Evolutionary conservation across 2,888 invertebrate species (phyloP).

Genomic region (Drosophila pseudotakahashii): DNA sequence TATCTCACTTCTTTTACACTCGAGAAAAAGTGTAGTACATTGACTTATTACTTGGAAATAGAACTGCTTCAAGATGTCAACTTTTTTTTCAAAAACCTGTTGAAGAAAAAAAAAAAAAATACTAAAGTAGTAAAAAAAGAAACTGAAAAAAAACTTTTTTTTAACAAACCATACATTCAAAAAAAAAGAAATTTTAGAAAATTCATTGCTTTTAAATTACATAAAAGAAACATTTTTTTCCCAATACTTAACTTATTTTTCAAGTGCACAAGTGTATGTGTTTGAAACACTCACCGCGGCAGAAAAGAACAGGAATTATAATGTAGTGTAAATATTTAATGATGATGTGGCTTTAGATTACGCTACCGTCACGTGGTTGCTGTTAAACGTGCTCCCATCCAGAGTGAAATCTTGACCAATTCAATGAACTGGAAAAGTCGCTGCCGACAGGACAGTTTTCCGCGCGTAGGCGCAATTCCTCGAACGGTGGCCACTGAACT

Average conservation of each 20-base stretch:
- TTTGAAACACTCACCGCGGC: slow-evolving; percentile 53
- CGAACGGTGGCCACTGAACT: slow-evolving; percentile 32
- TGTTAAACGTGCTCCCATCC: slow-evolving; percentile 58
- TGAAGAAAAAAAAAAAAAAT: no score
- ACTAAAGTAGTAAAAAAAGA: no score
- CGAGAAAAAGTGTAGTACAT: not conserved
- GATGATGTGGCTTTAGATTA: slow-evolving; percentile 75
- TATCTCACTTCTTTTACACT: slow-evolving; percentile 9
- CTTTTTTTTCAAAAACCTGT: no score
- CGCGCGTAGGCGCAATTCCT: slow-evolving; percentile 37
- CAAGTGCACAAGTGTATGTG: slow-evolving; percentile 13
- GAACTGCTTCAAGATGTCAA: no score
- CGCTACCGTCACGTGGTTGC: slow-evolving; percentile 62
- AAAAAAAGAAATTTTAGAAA: no score
- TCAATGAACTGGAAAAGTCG: slow-evolving; percentile 69
- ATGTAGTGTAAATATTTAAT: slow-evolving; percentile 79
- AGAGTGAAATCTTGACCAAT: slow-evolving; percentile 41
- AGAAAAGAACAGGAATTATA: slow-evolving; percentile 66
- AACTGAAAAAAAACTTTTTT: no score
- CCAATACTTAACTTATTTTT: not conserved
- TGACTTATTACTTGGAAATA: no score
- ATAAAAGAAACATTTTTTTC: no score
- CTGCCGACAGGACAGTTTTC: slow-evolving; percentile 31
- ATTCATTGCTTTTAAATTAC: no score
- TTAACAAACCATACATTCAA: no score